phyloP scores from a whole-genome alignment of 2,113 vertebrate species.

The Phalacrocorax brasilianus region DNA sequence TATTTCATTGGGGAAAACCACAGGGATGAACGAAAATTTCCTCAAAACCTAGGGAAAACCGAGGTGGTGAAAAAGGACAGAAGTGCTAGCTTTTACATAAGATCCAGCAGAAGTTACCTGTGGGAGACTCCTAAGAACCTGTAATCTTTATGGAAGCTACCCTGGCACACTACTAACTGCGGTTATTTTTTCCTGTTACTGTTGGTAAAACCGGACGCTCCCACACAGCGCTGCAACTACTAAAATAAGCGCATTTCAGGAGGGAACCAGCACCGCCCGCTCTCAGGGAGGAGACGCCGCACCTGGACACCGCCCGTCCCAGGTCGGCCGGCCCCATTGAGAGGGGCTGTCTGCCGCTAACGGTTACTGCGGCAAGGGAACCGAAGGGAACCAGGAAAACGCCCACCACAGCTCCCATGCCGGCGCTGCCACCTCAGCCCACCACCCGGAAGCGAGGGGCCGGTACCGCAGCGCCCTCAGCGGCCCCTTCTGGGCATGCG shows the following conservation, averaged over 20 bases:
- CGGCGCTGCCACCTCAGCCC: neutral
- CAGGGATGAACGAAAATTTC: fast-evolving
- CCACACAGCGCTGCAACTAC: fast-evolving
- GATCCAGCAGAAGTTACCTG: neutral
- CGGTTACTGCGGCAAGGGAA: fast-evolving
- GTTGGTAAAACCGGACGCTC: fast-evolving
- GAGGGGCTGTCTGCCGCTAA: fast-evolving
- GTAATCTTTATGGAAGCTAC: neutral
- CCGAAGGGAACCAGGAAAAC: too few species aligned
- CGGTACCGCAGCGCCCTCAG: neutral
- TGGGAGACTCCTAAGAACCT: fast-evolving
- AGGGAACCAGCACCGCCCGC: fast-evolving
- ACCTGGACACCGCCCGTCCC: neutral
- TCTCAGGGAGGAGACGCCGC: neutral
- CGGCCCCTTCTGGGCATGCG: neutral
- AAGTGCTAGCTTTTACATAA: fast-evolving
- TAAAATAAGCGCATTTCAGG: fast-evolving
- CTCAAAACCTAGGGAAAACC: fast-evolving
- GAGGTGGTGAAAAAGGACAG: too few species aligned
- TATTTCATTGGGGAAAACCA: too few species aligned
- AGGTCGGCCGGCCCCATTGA: fast-evolving
- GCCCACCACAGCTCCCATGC: neutral
- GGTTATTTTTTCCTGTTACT: fast-evolving
- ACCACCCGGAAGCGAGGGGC: neutral
- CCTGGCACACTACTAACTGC: fast-evolving